Conservation (phyloP, 23 tunicate species). For the Halocynthia roretzi region DNA sequence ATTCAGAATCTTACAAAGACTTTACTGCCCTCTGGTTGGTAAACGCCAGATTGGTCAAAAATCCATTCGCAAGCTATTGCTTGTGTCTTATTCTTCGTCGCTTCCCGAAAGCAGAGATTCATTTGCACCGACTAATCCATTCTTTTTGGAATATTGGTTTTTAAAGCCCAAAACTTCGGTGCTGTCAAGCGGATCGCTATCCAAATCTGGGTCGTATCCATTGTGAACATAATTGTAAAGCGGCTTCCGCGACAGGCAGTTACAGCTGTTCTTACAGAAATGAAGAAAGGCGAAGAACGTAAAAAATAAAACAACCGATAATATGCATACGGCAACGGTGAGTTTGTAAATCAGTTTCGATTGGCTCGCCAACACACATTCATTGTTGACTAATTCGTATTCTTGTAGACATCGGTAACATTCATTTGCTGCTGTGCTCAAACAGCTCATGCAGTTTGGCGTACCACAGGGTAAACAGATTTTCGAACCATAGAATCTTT, state of each 20-base stretch:
- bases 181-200: too few species aligned
- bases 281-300: constrained; percentile 8
- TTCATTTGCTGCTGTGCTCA: constrained; percentile 18
- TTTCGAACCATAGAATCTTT: constrained; percentile 4
- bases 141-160: too few species aligned
- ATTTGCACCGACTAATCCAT: too few species aligned
- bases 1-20: too few species aligned
- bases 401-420: constrained; percentile 60
- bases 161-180: too few species aligned
- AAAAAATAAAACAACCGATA: constrained; percentile 8
- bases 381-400: background rate
- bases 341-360: constrained; percentile 6
- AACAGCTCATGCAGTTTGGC: constrained; percentile 43
- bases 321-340: constrained; percentile 11
- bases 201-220: too few species aligned
- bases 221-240: constrained; percentile 54
- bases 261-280: constrained; percentile 1
- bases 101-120: too few species aligned
- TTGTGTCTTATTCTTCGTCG: too few species aligned
- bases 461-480: constrained; percentile 50
- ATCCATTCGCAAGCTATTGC: too few species aligned
- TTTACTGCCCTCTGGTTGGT: too few species aligned
- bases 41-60: too few species aligned
- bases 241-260: constrained; percentile 1
- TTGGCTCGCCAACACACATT: background rate